Base-by-base conservation (phyloP, 1,140 invertebrate genomes). In the Maconellicoccus hirsutus region DNA sequence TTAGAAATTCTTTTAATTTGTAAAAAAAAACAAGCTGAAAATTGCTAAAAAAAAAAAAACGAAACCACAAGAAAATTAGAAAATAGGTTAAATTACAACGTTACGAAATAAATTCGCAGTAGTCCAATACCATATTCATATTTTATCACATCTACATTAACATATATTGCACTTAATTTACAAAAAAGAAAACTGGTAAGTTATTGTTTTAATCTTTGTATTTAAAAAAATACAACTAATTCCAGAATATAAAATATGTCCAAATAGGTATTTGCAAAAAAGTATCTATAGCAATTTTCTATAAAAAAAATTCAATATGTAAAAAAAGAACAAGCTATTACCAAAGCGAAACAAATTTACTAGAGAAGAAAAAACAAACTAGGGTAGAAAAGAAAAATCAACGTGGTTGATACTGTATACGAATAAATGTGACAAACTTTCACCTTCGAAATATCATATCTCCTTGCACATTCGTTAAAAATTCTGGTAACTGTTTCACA, bases 71-170 rank as follows among this genome's bases (percentile, higher is more conserved):
- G 25, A 66, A 66, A 66, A 66, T 25, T 66, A 66, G 22, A 66
- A 66, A 66, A 26, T 23, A 25, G 22, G 25, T 25, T 66, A 66
- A 66, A 66, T 25, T 26, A 66, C 21, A 66, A 66, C 61, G 61
- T 25, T 25, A 66, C 25, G 25, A 66, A 66, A 66, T 25, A 26
- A 26, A 66, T 66, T 26, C 61, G 25, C 19, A 66, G 10, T 66
- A 66, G 22, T 66, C 61, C 25, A 66, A 66, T 66, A 66, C 61
- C 61, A 66, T 66, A 66, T 66, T 26, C 61, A 66, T 66, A 66
- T 66, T 66, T 66, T 66, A 66, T 66, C 61, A 66, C 61, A 66
- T 66, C 61, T 66, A 66, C 61, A 66, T 66, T 66, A 66, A 66
- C 61, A 66, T 66, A 25, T 66, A 66, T 66, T 66, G 61, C 61